phyloP scores from a whole-genome alignment of 2,113 vertebrate species.

The Oryzias celebensis region DNA sequence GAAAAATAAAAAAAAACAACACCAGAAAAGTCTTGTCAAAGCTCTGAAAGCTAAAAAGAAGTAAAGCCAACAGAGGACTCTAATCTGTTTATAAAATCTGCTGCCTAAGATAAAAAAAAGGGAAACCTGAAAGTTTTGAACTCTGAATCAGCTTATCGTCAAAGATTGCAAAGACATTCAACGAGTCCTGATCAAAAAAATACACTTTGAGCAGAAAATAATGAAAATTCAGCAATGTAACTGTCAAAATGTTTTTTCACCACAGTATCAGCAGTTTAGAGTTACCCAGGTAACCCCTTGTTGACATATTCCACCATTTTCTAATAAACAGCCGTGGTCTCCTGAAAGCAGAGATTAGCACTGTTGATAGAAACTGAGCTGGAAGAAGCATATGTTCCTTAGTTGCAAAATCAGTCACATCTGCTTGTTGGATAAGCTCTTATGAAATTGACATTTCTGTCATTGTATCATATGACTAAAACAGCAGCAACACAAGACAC shows the following conservation, averaged over 20 bases:
- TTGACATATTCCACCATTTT: slow-evolving; percentile 34
- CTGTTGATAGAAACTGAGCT: slow-evolving; percentile 52
- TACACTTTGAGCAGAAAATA: no score
- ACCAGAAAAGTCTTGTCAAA: not conserved
- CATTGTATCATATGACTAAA: slow-evolving; percentile 19
- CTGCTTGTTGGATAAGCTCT: slow-evolving; percentile 55
- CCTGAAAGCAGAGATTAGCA: slow-evolving; percentile 37
- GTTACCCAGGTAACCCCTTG: slow-evolving; percentile 6
- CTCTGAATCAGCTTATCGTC: no score
- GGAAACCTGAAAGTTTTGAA: no score
- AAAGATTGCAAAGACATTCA: no score
- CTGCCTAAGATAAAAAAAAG: no score
- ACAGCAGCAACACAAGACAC: not conserved
- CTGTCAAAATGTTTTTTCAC: not conserved
- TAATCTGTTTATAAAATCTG: no score
- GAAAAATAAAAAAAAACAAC: slow-evolving; percentile 4
- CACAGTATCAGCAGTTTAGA: slow-evolving; percentile 1
- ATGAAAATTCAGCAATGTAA: no score
- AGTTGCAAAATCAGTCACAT: slow-evolving; percentile 59
- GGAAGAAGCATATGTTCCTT: slow-evolving; percentile 48
- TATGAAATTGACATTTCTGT: slow-evolving; percentile 36
- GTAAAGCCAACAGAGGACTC: no score
- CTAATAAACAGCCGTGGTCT: slow-evolving; percentile 31
- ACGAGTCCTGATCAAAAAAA: no score
- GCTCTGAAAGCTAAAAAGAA: no score